Percentiles rank a stretch among this genome's conserved stretches.
Evolutionary conservation across 1,140 invertebrate species (phyloP).

Genomic region (Dendroctonus ponderosae): DNA sequence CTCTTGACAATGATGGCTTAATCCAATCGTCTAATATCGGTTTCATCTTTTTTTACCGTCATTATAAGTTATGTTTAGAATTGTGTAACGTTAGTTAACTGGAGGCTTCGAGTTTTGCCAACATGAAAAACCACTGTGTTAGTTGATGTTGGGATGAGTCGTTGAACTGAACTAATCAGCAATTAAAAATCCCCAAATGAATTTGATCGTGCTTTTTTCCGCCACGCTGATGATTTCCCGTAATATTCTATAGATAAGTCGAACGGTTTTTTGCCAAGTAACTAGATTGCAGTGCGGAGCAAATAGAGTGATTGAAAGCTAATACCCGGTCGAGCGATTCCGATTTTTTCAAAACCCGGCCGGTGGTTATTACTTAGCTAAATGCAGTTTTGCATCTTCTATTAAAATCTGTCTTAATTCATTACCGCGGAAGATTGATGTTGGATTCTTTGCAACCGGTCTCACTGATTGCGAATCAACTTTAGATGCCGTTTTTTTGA

Average conservation of each 20-base stretch:
- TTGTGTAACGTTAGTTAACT: no score
- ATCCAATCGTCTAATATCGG: slow-evolving; percentile 6
- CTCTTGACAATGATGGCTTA: slow-evolving; percentile 18
- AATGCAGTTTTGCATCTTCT: slow-evolving; percentile 25
- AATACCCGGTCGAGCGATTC: slow-evolving; percentile 7
- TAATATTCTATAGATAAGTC: slow-evolving; percentile 3
- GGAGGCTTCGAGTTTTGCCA: no score
- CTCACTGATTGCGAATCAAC: not conserved
- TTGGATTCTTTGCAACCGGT: slow-evolving; percentile 7
- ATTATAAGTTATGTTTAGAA: no score
- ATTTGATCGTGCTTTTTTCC: not conserved
- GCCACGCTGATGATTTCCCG: slow-evolving; percentile 4
- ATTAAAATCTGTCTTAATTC: slow-evolving; percentile 29
- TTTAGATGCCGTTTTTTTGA: no score
- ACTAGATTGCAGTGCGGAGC: slow-evolving; percentile 13
- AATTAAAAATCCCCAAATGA: no score
- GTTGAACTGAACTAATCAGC: no score
- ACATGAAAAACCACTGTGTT: no score
- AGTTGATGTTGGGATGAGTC: no score
- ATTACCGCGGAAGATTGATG: slow-evolving; percentile 21
- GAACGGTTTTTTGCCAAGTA: slow-evolving; percentile 3
- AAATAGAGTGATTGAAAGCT: slow-evolving; percentile 18
- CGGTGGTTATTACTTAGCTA: slow-evolving; percentile 18
- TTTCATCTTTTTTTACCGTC: not conserved
- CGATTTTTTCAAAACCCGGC: slow-evolving; percentile 2